Conservation (phyloP, 2,113 vertebrate genomes). For the Microcebus lehilahytsara region DNA sequence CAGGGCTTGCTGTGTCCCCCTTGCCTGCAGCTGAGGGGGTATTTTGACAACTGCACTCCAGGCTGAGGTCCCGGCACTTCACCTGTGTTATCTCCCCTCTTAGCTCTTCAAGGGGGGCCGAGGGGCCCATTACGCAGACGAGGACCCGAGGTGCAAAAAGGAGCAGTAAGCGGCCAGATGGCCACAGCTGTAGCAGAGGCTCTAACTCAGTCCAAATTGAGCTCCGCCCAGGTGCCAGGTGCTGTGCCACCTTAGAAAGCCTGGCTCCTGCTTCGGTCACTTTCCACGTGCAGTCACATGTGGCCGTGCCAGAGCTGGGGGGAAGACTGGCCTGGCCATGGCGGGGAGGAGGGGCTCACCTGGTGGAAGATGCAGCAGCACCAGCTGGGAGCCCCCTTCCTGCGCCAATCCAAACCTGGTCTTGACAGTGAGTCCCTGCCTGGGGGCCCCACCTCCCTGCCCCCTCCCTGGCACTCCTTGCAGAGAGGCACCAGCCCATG, state of each 20-base stretch:
- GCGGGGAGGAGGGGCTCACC: neutral
- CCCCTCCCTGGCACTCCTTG: neutral
- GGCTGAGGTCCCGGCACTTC: neutral
- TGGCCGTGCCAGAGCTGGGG: too few species aligned
- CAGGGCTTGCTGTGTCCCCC: neutral
- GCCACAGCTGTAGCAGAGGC: neutral
- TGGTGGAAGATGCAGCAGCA: neutral
- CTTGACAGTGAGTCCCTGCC: neutral
- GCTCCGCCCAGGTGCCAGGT: neutral
- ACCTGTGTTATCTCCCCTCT: neutral
- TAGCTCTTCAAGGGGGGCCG: neutral
- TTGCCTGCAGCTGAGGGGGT: neutral
- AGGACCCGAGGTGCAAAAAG: neutral
- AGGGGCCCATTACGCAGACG: neutral
- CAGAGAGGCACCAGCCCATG: neutral
- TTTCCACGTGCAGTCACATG: neutral
- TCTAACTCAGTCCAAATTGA: neutral
- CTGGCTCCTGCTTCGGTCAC: accelerated
- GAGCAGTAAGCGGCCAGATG: neutral
- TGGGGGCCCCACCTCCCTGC: too few species aligned
- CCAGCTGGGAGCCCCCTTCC: neutral
- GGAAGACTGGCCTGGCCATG: neutral
- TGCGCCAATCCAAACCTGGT: neutral
- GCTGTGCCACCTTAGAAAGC: neutral
- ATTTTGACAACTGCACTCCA: neutral